These are phyloP conservation scores for Hozukius guyotensis DNA, from an alignment of 2,797 vertebrate species.

Conservation along the genomic window DNA sequence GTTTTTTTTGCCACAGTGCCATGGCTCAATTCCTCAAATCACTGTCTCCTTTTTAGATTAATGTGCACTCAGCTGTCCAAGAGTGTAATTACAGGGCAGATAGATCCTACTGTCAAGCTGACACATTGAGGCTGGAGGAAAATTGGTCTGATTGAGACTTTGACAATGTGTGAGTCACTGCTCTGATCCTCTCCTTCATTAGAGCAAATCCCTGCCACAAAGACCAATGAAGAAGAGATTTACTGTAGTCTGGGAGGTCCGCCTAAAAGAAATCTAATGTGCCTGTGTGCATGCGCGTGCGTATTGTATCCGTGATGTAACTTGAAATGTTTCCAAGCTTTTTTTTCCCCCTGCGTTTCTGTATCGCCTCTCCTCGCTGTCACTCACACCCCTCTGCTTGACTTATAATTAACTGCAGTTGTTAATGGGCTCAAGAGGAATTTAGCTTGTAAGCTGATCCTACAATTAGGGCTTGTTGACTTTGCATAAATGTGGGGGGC, in stretches of 20 bases:
- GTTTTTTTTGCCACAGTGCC: slow-evolving; percentile 28
- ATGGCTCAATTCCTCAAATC: slow-evolving; percentile 11
- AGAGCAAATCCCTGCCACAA: slow-evolving; percentile 71
- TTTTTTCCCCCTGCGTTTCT: slow-evolving; percentile 26
- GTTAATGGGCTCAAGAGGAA: slow-evolving; percentile 84
- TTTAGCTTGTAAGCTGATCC: slow-evolving; percentile 82
- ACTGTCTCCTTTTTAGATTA: slow-evolving; percentile 30
- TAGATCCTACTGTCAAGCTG: slow-evolving; percentile 36
- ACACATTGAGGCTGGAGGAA: slow-evolving; percentile 34
- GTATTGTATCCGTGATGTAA: slow-evolving; percentile 50
- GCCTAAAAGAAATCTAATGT: slow-evolving; percentile 39
- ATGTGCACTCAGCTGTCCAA: slow-evolving; percentile 55
- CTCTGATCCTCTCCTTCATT: slow-evolving; percentile 74
- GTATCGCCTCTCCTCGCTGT: slow-evolving; percentile 34
- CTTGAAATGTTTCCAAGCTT: slow-evolving; percentile 43
- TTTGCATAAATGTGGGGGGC: slow-evolving; percentile 84
- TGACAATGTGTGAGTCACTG: slow-evolving; percentile 63
- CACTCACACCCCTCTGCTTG: slow-evolving; percentile 48
- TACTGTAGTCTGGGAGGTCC: slow-evolving; percentile 71
- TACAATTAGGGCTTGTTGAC: slow-evolving; percentile 87
- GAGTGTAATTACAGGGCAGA: slow-evolving; percentile 42
- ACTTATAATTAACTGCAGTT: slow-evolving; percentile 81
- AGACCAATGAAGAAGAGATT: slow-evolving; percentile 65
- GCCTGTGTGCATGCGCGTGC: slow-evolving; percentile 7
- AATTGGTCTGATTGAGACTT: slow-evolving; percentile 63